Base-by-base conservation (phyloP, 2,888 invertebrate species). In the Brachynemurus nebulosus region DNA sequence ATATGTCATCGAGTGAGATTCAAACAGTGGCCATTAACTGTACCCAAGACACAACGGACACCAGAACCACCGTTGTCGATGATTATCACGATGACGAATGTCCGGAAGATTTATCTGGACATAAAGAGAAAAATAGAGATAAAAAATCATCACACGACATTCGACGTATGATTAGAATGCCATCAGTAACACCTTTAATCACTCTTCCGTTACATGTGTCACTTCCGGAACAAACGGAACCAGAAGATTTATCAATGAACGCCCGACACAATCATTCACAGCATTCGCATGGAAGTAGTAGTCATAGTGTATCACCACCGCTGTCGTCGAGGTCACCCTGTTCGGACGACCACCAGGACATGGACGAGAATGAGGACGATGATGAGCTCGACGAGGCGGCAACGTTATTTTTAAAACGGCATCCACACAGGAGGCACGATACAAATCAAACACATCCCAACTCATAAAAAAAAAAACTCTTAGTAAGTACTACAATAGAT, bases 171-270 rank as follows among this genome's bases (percentile, higher is more conserved):
- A 54, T 58, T 4, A 14, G 25, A 5, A 59, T 70, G 34, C 54
- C 58, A 3, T 17, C 16, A n/a, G 42, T 42, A 12, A 63, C 66
- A 7, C 65, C 67, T 33, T 49, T 57, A 23, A 55, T 59, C 40
- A 55, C 59, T 50, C 66, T 59, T 48, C 62, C 55, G 2, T 52
- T 61, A 17, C 58, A 59, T 46, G 53, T 60, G 50, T 23, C 59
- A 6, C 59, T 76, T 39, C 88, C 89, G 14, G 88, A 84, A 62
- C 91, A 91, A 68, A 90, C 90, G 2, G 90, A 90, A 62, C 91
- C 91, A 6, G 90, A 91, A 61, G 91, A 91, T 61, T 70, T 91
- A 50, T 88, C 88, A 44, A 78, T 89, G 72, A 75, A 71, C 38
- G 69, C 70, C 4, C 68, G 70, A 0, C 56, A 66, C 51, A 63